These are phyloP conservation scores for Mustela nigripes DNA, from an alignment of 2,113 vertebrate genomes.

Conservation along the genomic window DNA sequence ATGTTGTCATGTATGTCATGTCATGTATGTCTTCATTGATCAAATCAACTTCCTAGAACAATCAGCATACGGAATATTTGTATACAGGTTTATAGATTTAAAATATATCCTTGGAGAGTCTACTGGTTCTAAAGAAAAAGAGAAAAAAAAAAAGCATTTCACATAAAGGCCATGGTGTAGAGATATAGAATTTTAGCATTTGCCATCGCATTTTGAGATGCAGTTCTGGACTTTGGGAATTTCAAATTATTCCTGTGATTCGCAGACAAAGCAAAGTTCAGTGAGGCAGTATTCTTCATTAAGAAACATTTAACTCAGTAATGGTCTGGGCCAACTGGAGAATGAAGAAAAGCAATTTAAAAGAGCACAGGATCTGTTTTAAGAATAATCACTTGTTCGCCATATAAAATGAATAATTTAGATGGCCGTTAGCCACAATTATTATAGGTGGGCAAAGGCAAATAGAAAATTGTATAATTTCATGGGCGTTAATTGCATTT, in stretches of 20 bases:
- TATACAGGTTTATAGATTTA: neutral
- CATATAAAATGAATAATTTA: slow-evolving; percentile 78
- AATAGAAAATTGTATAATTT: slow-evolving; percentile 73
- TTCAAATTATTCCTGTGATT: slow-evolving; percentile 68
- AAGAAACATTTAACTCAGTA: slow-evolving; percentile 70
- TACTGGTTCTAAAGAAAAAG: neutral
- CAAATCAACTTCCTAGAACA: neutral
- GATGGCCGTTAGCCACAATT: slow-evolving; percentile 46
- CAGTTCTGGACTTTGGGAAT: slow-evolving; percentile 44
- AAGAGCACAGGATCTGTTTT: slow-evolving; percentile 61
- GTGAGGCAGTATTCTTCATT: slow-evolving; percentile 75
- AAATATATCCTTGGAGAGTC: neutral
- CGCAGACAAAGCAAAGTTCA: slow-evolving; percentile 63
- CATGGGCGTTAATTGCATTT: slow-evolving; percentile 71
- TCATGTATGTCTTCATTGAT: neutral
- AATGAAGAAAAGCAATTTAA: slow-evolving; percentile 74
- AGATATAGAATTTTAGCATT: neutral
- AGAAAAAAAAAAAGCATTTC: neutral
- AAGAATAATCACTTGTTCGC: slow-evolving; percentile 72
- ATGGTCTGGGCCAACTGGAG: slow-evolving; percentile 65
- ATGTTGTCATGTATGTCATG: too few species aligned
- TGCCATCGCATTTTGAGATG: neutral
- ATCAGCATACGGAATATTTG: neutral
- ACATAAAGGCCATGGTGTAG: neutral
- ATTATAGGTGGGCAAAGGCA: slow-evolving; percentile 68